Conservation (phyloP, 2,797 vertebrate genomes). For the Anabacerthia variegaticeps region DNA sequence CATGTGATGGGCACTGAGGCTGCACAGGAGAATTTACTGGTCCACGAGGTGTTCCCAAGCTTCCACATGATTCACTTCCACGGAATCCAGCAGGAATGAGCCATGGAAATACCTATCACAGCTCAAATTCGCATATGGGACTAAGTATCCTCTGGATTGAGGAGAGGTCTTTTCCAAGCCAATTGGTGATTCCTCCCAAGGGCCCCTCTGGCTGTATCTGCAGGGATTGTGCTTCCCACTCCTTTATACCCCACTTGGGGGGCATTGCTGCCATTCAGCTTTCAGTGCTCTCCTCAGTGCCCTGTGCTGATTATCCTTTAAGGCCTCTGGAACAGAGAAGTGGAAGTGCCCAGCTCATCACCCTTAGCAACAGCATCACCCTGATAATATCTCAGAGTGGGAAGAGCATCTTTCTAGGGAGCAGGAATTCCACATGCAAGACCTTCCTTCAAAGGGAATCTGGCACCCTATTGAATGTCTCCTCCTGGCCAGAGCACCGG, state of each 20-base stretch:
- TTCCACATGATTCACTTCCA: background rate
- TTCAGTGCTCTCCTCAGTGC: background rate
- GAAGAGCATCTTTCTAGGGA: background rate
- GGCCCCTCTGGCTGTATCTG: background rate
- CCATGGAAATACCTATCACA: background rate
- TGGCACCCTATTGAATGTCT: constrained; percentile 46
- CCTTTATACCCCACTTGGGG: background rate
- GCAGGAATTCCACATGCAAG: background rate
- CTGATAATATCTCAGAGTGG: background rate
- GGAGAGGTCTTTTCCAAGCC: too few species aligned
- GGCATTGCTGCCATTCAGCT: background rate
- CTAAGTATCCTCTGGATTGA: background rate
- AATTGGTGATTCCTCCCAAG: background rate
- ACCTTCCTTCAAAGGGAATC: constrained; percentile 45
- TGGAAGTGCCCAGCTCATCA: background rate
- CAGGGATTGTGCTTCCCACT: background rate
- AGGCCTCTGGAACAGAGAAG: background rate
- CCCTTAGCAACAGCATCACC: background rate
- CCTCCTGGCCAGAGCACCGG: constrained; percentile 56
- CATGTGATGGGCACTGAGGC: background rate
- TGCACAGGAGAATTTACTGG: background rate
- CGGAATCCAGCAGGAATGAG: background rate
- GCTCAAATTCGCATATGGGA: background rate
- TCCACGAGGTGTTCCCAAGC: background rate
- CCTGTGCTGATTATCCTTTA: background rate